Conservation (phyloP, 2,113 vertebrate species). For the Chaenocephalus aceratus region DNA sequence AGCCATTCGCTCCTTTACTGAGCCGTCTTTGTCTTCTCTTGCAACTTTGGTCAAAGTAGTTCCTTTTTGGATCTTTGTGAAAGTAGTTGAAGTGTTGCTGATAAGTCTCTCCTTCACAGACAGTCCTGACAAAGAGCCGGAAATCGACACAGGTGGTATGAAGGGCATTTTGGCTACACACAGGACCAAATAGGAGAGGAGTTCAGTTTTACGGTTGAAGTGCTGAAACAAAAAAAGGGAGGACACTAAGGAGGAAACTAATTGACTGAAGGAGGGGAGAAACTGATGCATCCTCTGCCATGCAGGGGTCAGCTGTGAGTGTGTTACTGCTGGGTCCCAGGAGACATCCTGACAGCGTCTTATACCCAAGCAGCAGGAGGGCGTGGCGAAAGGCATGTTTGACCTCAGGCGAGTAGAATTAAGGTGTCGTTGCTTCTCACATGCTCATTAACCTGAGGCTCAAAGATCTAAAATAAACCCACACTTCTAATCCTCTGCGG, state of each 20-base stretch:
- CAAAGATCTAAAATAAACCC: conserved; percentile 71
- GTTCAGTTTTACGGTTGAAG: conserved; percentile 64
- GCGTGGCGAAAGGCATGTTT: background rate
- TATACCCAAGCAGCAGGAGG: conserved; percentile 23
- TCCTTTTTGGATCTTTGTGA: conserved; percentile 1
- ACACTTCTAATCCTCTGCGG: conserved; percentile 64
- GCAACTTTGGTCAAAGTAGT: conserved; percentile 11
- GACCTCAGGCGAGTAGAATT: conserved; percentile 3
- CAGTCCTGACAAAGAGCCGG: conserved; percentile 51
- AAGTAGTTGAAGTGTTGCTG: conserved; percentile 3
- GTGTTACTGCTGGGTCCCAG: conserved; percentile 18
- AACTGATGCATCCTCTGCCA: conserved; percentile 58
- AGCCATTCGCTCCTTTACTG: conserved; percentile 72
- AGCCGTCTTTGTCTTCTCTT: conserved; percentile 47
- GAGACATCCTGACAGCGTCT: conserved; percentile 2
- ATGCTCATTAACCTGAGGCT: conserved; percentile 54
- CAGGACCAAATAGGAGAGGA: conserved; percentile 75
- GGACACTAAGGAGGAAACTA: conserved; percentile 19
- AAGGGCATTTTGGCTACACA: conserved; percentile 82
- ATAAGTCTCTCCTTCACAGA: conserved; percentile 42
- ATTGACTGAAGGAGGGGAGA: background rate
- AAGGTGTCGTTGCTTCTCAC: conserved; percentile 28
- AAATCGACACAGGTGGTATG: conserved; percentile 70
- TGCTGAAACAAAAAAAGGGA: conserved; percentile 23
- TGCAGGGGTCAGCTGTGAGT: conserved; percentile 49